Base-by-base conservation (phyloP, 2,113 vertebrate genomes). In the Microcebus murinus region DNA sequence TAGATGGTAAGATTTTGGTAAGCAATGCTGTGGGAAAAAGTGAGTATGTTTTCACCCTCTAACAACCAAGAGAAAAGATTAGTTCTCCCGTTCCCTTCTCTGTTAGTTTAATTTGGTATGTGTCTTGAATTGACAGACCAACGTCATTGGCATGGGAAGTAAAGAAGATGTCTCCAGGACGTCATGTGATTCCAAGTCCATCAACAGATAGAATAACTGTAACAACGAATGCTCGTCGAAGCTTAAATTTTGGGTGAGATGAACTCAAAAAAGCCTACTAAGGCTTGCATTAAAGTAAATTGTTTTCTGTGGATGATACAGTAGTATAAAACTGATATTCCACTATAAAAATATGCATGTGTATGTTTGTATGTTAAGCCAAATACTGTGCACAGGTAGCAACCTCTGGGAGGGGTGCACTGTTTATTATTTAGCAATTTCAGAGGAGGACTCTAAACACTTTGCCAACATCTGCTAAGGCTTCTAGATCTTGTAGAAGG, bases 111-210 rank as follows among this genome's bases (percentile, higher is more conserved):
- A 86, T 89, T 5, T 74, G 8, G 34, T 65, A 4, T 87, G 29
- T 97, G 55, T 97, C 65, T 96, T 98, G 87, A 63, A 63, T 98
- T 98, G 98, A 63, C 98, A 99, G 99, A 97, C 99, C 99, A 13
- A 99, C 99, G 1, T 99, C 99, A 27, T 98, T 99, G 97, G 99
- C 99, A 0, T 99, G 99, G 99, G 99, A 99, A 98, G 99, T 99
- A 48, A 99, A 99, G 93, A 99, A 99, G 92, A 99, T 99, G 99
- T 99, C 99, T 89, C 99, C 99, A 0, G 99, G 99, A 79, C 99
- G 99, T 34, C 99, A 99, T 27, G 99, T 99, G 96, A 99, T 99
- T 97, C 99, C 99, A n/a, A 99, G 99, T 96, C 99, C 99, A 0
- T 99, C 99, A 0, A 98, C 99, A 36, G 99, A 99, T 61, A 99